phyloP scores from a whole-genome alignment of 2,113 vertebrate genomes.

The Menura novaehollandiae region DNA sequence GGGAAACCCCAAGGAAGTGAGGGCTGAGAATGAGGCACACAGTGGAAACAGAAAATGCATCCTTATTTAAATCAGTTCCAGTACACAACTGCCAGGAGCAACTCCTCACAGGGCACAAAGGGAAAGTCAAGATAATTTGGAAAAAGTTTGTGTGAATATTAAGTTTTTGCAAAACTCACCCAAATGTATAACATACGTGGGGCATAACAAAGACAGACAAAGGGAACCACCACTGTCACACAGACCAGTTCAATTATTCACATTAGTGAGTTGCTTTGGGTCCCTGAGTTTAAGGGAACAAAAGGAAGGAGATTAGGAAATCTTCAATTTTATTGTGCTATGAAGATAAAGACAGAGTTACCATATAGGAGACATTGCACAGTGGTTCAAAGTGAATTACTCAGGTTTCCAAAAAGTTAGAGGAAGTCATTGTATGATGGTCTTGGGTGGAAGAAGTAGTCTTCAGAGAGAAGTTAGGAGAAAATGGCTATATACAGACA shows the following conservation, averaged over 20 bases:
- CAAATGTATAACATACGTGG: not conserved
- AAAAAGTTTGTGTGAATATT: not conserved
- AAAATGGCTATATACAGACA: not conserved
- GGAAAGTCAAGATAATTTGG: not conserved
- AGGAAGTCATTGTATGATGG: not conserved
- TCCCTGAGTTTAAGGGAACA: not conserved
- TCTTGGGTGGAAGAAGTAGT: not conserved
- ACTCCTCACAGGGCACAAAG: not conserved
- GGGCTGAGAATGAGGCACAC: not conserved
- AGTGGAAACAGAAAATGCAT: not conserved
- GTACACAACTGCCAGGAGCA: not conserved
- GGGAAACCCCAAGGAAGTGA: not conserved
- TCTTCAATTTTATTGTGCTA: not conserved
- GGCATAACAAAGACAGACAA: not conserved
- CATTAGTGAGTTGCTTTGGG: not conserved
- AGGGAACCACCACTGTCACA: not conserved
- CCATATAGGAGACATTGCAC: not conserved
- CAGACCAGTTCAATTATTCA: not conserved
- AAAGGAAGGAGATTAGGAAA: not conserved
- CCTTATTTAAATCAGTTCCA: not conserved
- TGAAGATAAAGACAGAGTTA: not conserved
- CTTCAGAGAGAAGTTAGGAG: not conserved
- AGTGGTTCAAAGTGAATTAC: not conserved
- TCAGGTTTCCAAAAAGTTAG: not conserved
- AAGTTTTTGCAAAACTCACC: not conserved